Base-by-base conservation (phyloP, 2,888 invertebrate species). In the Oscheius sp. region DNA sequence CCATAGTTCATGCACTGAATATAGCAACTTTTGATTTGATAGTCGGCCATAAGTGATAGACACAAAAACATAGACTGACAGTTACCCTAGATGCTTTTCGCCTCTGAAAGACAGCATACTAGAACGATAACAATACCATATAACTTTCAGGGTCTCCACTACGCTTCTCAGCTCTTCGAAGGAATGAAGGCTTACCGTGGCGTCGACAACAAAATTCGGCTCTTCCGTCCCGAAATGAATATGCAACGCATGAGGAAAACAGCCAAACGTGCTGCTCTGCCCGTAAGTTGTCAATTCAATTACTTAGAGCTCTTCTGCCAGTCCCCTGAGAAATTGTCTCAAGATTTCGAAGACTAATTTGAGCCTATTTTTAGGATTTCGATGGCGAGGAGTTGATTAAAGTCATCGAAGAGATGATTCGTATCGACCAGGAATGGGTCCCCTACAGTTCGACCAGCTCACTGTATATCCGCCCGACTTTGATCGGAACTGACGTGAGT, bases 171-270 rank as follows among this genome's bases (percentile, higher is more conserved):
- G 96, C 91, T 97, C 80, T 99, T 99, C 90, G 99, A 99, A 92
- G 99, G 99, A 71, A 93, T 97, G 93, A 99, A 99, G 91, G 97
- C 96, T 0, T 99, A 95, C 91, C 92, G 96, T 84, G 96, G 97
- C 9, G 92, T 93, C 11, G 97, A 99, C 91, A 94, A 94, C 74
- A 94, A 93, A 91, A 94, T 99, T 83, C 92, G 97, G 83, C 91
- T 99, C 88, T 99, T 99, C 91, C 93, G 99, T 68, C 98, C 98
- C 0, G 94, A 96, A 72, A 91, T 95, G 89, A 99, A 99, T 90
- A 95, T 98, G 94, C 93, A 93, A 76, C 92, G 99, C 83, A 95
- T 99, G 95, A 94, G 94, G 87, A 89, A 92, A 74, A 94, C 96
- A 1, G 96, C 98, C 0, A 90, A 92, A 82, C 92, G 96, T 84